Evolutionary conservation across 2,888 invertebrate species (phyloP).

Genomic region (Ectemnius cavifrons): DNA sequence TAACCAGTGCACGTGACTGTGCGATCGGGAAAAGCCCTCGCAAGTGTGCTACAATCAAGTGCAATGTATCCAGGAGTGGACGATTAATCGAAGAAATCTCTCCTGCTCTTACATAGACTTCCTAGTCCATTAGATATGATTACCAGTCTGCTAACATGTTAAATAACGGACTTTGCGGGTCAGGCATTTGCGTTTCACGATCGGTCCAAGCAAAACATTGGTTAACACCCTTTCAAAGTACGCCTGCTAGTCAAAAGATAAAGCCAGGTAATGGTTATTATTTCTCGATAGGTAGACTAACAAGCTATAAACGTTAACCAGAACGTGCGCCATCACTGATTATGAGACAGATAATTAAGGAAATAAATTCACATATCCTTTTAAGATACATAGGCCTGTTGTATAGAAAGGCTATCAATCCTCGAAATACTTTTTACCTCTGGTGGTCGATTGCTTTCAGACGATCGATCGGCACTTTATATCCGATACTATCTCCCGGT

Average conservation of each 20-base stretch:
- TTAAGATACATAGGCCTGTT: too few species aligned
- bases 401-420: too few species aligned
- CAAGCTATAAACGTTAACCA: conserved; percentile 5
- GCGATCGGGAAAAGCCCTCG: too few species aligned
- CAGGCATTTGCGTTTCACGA: conserved; percentile 24
- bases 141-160: conserved; percentile 53
- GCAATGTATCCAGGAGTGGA: conserved; percentile 7
- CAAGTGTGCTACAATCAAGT: too few species aligned
- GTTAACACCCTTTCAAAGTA: conserved; percentile 38
- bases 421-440: too few species aligned
- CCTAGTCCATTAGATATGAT: conserved; percentile 66
- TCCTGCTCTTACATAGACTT: conserved; percentile 55
- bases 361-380: too few species aligned
- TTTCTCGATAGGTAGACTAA: conserved; percentile 27
- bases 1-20: conserved; percentile 9
- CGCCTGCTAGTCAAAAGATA: conserved; percentile 37
- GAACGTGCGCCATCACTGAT: neutral
- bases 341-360: neutral
- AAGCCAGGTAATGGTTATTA: conserved; percentile 41
- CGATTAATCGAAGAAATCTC: conserved; percentile 58
- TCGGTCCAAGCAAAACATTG: conserved; percentile 27
- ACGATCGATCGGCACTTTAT: too few species aligned
- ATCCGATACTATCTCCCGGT: too few species aligned
- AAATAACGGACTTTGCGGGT: conserved; percentile 60
- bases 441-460: too few species aligned